Conservation (phyloP, 2,888 invertebrate genomes). For the Papilio protenor region DNA sequence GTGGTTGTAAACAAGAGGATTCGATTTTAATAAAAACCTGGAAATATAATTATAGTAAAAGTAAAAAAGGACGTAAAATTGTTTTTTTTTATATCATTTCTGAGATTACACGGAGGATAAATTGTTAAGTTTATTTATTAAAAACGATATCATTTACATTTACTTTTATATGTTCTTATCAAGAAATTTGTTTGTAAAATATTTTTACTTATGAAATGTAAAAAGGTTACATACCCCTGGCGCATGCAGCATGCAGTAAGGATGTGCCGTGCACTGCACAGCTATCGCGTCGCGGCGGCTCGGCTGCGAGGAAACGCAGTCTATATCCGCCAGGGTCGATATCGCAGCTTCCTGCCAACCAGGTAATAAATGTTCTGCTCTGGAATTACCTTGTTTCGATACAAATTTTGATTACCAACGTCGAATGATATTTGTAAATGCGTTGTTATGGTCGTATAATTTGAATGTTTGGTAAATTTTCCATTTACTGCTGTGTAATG, state of each 20-base stretch:
- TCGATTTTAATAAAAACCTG: neutral
- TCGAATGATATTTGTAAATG: conserved; percentile 12
- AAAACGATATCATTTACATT: too few relatives aligned
- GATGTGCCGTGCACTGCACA: conserved; percentile 40
- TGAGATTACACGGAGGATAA: too few relatives aligned
- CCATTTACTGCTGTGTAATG: conserved; percentile 23
- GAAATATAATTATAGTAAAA: neutral
- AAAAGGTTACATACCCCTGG: neutral
- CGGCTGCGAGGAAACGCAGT: conserved; percentile 47
- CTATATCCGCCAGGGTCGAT: conserved; percentile 63
- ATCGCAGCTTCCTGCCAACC: conserved; percentile 60
- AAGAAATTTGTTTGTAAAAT: neutral
- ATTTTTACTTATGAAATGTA: neutral
- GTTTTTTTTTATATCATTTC: too few relatives aligned
- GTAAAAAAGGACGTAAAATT: conserved; percentile 44
- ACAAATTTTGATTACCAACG: neutral
- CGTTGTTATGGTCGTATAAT: conserved; percentile 46
- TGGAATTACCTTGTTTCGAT: conserved; percentile 11
- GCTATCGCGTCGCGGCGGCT: conserved; percentile 42
- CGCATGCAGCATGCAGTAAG: conserved; percentile 28
- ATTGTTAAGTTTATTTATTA: too few relatives aligned
- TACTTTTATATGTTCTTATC: neutral
- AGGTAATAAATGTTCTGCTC: conserved; percentile 42
- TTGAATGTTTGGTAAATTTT: conserved; percentile 59
- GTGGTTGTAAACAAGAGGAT: neutral